Evolutionary conservation across 2,888 invertebrate species (phyloP), one percentile per base, ranked within the genome.

Genomic region (Anorthoa munda): DNA sequence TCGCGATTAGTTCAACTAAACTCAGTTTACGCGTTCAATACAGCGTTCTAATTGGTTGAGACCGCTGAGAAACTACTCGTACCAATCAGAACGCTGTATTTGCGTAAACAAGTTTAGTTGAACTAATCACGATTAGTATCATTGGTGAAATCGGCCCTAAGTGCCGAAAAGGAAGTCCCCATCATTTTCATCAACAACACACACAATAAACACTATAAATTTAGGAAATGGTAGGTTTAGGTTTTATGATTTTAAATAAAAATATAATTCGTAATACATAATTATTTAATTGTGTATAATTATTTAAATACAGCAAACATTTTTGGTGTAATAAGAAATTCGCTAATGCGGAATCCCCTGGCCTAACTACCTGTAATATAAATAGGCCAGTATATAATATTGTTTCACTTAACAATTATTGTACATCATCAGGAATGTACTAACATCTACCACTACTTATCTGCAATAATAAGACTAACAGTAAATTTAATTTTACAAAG

Each of bases 371-470:
- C 87, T 88, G 87, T 87, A 81, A 81, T 84, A 87, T 88, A 87
- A 88, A 84, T 93, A 93, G 93, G 94, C 93, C 94, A 91, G 90
- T 78, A 67, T 58, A 72, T 77, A 87, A 88, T 88, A 88, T 85
- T 91, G 90, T 88, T 90, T 89, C 89, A 89, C 87, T 88, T 88
- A 90, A 88, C 84, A 87, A 88, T 88, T 92, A 94, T 94, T 92
- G 95, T 95, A 95, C 95, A 95, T 95, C 82, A 58, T 92, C 91
- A 92, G 95, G 95, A 95, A 95, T 95, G 96, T 95, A 96, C 95
- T 93, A 93, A 90, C 89, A 89, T 89, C 93, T 93, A 93, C 85
- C 67, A 82, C 94, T 94, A 94, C 90, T 90, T 91, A 92, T 90
- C 91, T 89, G 75, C 63, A 90, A 88, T 88, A 89, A 89, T 81